These are phyloP conservation scores for Phasianus colchicus DNA, from an alignment of 2,113 vertebrate genomes.

Conservation along the genomic window DNA sequence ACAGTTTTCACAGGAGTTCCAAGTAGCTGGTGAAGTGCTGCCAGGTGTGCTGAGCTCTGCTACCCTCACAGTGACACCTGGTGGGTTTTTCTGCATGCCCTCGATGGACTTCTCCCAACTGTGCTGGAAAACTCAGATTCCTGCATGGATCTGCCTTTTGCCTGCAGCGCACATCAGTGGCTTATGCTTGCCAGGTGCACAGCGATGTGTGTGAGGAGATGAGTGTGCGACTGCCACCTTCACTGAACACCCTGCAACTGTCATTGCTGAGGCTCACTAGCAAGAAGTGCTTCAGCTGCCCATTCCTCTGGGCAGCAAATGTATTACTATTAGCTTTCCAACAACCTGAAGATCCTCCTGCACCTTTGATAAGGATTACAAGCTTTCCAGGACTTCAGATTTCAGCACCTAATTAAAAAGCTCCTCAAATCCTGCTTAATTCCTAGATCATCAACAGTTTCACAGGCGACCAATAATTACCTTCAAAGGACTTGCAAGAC, in stretches of 20 bases:
- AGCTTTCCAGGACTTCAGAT: neutral
- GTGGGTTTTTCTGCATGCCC: fast-evolving
- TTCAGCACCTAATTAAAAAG: neutral
- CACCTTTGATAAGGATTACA: neutral
- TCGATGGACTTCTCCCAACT: fast-evolving
- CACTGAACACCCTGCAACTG: fast-evolving
- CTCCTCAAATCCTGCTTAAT: neutral
- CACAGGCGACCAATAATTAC: neutral
- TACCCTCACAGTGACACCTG: neutral
- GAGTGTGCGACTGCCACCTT: neutral
- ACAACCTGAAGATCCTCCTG: neutral
- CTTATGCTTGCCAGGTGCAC: no score
- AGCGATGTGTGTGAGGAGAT: neutral
- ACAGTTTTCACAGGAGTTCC: no score
- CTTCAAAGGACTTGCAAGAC: neutral
- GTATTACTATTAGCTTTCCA: neutral
- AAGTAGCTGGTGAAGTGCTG: neutral
- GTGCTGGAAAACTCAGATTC: fast-evolving
- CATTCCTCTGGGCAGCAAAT: neutral
- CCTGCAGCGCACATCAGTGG: neutral
- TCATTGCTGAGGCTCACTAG: no score
- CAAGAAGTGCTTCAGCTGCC: fast-evolving
- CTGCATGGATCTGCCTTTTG: neutral
- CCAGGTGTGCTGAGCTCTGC: fast-evolving
- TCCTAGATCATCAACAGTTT: neutral